phyloP scores from a whole-genome alignment of 2,113 vertebrate species.

The Oriolus oriolus region DNA sequence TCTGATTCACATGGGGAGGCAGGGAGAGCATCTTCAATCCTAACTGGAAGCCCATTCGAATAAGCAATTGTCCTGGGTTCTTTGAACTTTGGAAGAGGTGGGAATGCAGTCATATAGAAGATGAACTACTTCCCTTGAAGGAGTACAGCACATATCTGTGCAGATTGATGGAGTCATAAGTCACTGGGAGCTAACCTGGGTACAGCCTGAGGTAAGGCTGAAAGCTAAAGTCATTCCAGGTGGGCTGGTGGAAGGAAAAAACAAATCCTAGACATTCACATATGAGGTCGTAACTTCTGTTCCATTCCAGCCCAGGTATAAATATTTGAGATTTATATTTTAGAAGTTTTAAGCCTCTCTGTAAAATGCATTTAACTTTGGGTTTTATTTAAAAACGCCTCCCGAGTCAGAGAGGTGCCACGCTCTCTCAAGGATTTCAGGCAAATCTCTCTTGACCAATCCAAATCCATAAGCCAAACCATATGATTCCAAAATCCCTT shows the following conservation, averaged over 20 bases:
- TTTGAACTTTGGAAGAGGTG: slow-evolving; percentile 43
- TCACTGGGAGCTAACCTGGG: slow-evolving; percentile 40
- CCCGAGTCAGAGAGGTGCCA: neutral
- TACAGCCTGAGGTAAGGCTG: slow-evolving; percentile 45
- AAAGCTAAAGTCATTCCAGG: slow-evolving; percentile 60
- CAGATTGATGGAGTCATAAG: slow-evolving; percentile 53
- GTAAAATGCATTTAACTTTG: slow-evolving; percentile 40
- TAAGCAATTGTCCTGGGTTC: slow-evolving; percentile 14
- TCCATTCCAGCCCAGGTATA: slow-evolving; percentile 19
- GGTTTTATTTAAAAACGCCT: slow-evolving; percentile 54
- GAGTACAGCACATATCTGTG: slow-evolving; percentile 33
- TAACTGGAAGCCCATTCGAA: neutral
- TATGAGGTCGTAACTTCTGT: slow-evolving; percentile 40
- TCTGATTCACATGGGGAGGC: neutral
- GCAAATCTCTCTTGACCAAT: slow-evolving; percentile 14
- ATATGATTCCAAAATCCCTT: slow-evolving; percentile 27
- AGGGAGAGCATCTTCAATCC: neutral
- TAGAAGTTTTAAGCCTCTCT: slow-evolving; percentile 13
- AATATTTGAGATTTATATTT: slow-evolving; percentile 63
- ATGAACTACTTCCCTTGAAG: slow-evolving; percentile 52
- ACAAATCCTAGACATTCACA: slow-evolving; percentile 22
- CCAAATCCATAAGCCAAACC: slow-evolving; percentile 33
- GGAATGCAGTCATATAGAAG: slow-evolving; percentile 49
- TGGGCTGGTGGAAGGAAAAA: slow-evolving; percentile 28
- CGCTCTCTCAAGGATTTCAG: neutral